A percentile compares a stretch with the other conserved stretches of the same genome.
Conservation (phyloP, 2,888 invertebrate species). For the Diogma glabrata region DNA sequence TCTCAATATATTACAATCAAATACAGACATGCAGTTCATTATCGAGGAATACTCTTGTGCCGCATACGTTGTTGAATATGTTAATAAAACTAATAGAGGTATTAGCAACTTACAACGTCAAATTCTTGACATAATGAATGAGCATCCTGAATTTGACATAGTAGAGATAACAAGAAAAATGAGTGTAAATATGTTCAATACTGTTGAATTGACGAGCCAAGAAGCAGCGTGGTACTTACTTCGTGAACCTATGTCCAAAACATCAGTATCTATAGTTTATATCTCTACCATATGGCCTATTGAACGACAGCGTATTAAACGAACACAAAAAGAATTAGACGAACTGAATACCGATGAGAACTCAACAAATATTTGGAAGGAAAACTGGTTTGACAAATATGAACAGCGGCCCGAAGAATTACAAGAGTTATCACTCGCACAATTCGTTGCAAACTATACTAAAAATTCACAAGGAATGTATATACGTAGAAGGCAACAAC, state of each 20-base stretch:
- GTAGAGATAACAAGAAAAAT: conserved; percentile 24
- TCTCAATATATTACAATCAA: conserved; percentile 19
- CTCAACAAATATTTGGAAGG: not conserved
- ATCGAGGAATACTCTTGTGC: conserved; percentile 23
- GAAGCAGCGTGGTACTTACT: conserved; percentile 38
- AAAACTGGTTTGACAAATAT: too few species aligned
- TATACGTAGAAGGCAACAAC: too few species aligned
- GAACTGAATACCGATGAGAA: not conserved
- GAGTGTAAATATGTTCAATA: conserved; percentile 26
- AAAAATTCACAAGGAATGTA: too few species aligned
- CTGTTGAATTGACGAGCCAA: conserved; percentile 29
- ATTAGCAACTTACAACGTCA: conserved; percentile 16
- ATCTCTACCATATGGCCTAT: conserved; percentile 24
- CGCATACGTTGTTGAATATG: not conserved
- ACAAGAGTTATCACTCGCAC: too few species aligned
- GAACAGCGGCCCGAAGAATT: too few species aligned
- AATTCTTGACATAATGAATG: conserved; percentile 21
- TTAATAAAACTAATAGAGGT: not conserved
- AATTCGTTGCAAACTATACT: too few species aligned
- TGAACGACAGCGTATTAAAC: not conserved
- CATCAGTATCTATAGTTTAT: conserved; percentile 25
- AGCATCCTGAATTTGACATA: conserved; percentile 29
- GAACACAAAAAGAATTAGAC: not conserved
- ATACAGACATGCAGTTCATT: conserved; percentile 32
- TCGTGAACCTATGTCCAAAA: too few species aligned